A percentile compares a stretch with the other conserved stretches of the same genome.
Conservation (phyloP, 1,140 invertebrate species). For the Druon quercuslanigerum region DNA sequence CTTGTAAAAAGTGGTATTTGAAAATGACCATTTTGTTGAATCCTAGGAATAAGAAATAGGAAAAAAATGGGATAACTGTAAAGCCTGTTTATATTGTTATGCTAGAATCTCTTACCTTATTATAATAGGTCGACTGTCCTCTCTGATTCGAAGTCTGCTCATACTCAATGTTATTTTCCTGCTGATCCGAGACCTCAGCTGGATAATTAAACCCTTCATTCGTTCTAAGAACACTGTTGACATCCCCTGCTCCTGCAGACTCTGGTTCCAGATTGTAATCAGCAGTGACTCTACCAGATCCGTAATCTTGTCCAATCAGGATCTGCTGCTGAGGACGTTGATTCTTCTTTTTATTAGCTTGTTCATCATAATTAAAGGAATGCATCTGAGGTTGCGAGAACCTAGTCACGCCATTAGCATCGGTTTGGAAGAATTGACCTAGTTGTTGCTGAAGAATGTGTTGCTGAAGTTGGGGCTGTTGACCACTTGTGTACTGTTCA, state of each 20-base stretch:
- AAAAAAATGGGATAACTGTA: no score
- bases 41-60: no score
- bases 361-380: constrained; percentile 77
- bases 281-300: constrained; percentile 57
- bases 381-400: constrained; percentile 74
- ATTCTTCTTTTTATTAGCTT: constrained; percentile 61
- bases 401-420: constrained; percentile 44
- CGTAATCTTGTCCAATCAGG: constrained; percentile 60
- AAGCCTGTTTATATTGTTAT: no score
- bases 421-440: constrained; percentile 58
- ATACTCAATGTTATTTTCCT: constrained; percentile 68
- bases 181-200: constrained; percentile 49
- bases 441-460: constrained; percentile 72
- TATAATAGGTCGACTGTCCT: constrained; percentile 55
- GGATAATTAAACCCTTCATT: constrained; percentile 47
- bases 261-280: constrained; percentile 65
- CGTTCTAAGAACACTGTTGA: constrained; percentile 32
- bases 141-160: constrained; percentile 48
- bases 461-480: constrained; percentile 73
- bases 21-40: no score
- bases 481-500: constrained; percentile 66
- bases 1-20: no score
- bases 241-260: constrained; percentile 38
- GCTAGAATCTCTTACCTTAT: constrained; percentile 40
- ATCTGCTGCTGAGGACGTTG: constrained; percentile 55